Percentiles rank a stretch among this genome's conserved stretches.
These are phyloP conservation scores for Leptinotarsa texana DNA, from an alignment of 1,140 invertebrate species.

Conservation along the genomic window DNA sequence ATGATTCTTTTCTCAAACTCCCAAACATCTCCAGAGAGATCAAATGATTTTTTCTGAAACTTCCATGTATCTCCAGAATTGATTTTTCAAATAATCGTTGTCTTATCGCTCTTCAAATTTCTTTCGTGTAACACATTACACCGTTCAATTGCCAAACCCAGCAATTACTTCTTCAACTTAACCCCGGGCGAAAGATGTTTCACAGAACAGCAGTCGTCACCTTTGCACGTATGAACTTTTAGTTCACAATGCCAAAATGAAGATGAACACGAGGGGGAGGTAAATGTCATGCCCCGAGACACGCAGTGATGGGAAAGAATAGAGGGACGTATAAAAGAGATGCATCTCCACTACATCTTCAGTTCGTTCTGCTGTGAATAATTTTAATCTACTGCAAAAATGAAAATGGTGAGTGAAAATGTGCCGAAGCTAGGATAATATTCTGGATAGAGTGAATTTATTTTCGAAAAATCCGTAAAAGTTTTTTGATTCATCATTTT, in stretches of 20 bases:
- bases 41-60: too few species aligned
- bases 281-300: conserved; percentile 13
- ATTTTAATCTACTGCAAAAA: neutral
- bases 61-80: too few species aligned
- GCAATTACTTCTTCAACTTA: neutral
- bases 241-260: conserved; percentile 18
- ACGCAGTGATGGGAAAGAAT: conserved; percentile 6
- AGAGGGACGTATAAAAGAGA: conserved; percentile 20
- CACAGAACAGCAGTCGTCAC: conserved; percentile 7
- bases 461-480: too few species aligned
- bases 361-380: neutral
- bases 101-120: neutral
- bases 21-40: too few species aligned
- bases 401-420: conserved; percentile 15
- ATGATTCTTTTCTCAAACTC: too few species aligned
- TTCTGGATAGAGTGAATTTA: neutral
- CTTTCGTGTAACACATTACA: neutral
- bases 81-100: too few species aligned
- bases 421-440: neutral
- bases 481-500: too few species aligned
- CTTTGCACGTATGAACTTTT: conserved; percentile 19
- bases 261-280: conserved; percentile 12
- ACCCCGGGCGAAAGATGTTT: conserved; percentile 8
- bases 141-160: conserved; percentile 11
- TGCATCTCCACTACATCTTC: conserved; percentile 1